These are phyloP conservation scores for human (Homo sapiens) DNA, from an alignment of 2,113 vertebrate species.

Conservation along the genomic window DNA sequence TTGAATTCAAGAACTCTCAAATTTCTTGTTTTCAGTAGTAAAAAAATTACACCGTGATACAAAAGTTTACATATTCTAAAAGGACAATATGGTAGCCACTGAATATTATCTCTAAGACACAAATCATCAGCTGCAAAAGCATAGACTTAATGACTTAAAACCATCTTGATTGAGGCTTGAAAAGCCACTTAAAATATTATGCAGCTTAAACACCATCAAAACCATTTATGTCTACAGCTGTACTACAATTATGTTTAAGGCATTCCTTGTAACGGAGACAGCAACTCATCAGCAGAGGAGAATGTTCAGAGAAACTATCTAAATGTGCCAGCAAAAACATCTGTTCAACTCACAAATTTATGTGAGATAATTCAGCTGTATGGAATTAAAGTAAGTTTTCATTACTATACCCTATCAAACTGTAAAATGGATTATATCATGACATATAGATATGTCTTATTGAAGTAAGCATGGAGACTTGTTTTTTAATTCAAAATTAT, in stretches of 20 bases:
- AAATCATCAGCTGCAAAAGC: background rate
- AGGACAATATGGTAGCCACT: background rate
- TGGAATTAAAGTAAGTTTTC: constrained; percentile 78
- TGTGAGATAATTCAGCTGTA: constrained; percentile 75
- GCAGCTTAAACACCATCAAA: constrained; percentile 61
- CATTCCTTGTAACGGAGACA: constrained; percentile 76
- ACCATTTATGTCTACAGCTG: constrained; percentile 77
- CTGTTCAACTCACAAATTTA: constrained; percentile 80
- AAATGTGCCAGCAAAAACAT: constrained; percentile 77
- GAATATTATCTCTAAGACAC: constrained; percentile 17
- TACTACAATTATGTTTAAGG: constrained; percentile 76
- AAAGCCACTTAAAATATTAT: constrained; percentile 65
- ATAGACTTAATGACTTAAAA: constrained; percentile 32
- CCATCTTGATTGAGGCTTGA: constrained; percentile 47
- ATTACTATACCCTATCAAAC: constrained; percentile 75
- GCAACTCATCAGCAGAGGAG: constrained; percentile 77
- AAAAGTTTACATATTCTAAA: constrained; percentile 17
- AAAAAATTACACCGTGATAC: background rate
- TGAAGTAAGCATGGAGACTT: constrained; percentile 38
- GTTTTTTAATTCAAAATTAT: constrained; percentile 32
- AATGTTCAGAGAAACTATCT: constrained; percentile 69
- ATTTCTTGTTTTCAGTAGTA: background rate
- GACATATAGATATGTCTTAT: constrained; percentile 64
- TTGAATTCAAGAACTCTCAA: constrained; percentile 8
- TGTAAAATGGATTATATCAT: constrained; percentile 64